phyloP scores from a whole-genome alignment of 1,140 invertebrate species.

The Ips nitidus region DNA sequence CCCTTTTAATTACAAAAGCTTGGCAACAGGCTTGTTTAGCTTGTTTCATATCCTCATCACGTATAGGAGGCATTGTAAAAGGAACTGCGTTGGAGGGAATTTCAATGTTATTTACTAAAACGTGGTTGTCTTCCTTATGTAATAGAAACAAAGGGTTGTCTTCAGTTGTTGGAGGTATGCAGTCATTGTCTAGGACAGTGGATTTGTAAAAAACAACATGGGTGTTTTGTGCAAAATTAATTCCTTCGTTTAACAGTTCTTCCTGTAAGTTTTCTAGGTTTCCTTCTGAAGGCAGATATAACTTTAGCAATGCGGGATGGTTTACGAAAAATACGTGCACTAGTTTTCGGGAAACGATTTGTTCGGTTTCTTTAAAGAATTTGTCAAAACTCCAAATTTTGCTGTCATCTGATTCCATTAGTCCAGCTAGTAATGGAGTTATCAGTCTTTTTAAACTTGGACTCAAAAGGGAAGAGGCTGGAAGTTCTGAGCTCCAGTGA shows the following conservation, averaged over 20 bases:
- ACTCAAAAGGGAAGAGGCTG: slow-evolving; percentile 2
- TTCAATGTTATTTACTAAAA: background rate
- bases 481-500: background rate
- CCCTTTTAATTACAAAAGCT: background rate
- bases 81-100: background rate
- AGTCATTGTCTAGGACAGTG: too few species aligned
- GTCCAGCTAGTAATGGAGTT: slow-evolving; percentile 5
- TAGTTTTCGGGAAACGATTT: slow-evolving; percentile 4
- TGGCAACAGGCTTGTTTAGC: background rate
- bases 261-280: background rate
- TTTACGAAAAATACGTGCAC: slow-evolving; percentile 4
- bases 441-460: slow-evolving; percentile 3
- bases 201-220: too few species aligned
- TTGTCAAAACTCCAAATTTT: slow-evolving; percentile 17
- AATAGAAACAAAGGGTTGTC: background rate
- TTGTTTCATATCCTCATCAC: background rate
- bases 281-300: background rate
- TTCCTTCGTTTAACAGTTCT: too few species aligned
- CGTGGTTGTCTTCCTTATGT: background rate
- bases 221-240: too few species aligned
- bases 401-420: slow-evolving; percentile 3
- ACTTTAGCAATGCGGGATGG: background rate
- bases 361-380: slow-evolving; percentile 1
- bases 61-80: background rate
- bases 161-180: background rate